Evolutionary conservation across 2,888 invertebrate species (phyloP).

Genomic region (Pinctada fucata): DNA sequence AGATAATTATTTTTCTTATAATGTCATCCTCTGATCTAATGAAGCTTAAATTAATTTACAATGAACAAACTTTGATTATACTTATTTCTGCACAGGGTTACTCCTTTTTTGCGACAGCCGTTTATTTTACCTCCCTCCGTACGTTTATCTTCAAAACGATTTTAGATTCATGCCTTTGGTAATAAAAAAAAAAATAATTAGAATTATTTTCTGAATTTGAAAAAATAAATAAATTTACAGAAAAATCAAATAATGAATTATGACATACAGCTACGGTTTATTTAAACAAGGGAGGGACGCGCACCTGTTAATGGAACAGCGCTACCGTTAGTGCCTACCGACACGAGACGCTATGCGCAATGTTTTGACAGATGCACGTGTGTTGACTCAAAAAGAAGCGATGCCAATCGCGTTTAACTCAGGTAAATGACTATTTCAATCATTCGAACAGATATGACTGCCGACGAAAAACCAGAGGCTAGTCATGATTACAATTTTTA

Average conservation of each 20-base stretch:
- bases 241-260: too few relatives aligned
- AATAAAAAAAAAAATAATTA: too few relatives aligned
- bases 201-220: too few relatives aligned
- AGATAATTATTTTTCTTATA: too few relatives aligned
- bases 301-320: slow-evolving; percentile 45
- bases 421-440: slow-evolving; percentile 33
- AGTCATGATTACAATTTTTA: slow-evolving; percentile 54
- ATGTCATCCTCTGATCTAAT: too few relatives aligned
- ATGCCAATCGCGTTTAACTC: too few relatives aligned
- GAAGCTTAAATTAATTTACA: too few relatives aligned
- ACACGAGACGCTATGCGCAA: slow-evolving; percentile 10
- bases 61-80: background rate
- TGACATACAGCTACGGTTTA: too few relatives aligned
- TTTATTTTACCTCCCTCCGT: slow-evolving; percentile 30
- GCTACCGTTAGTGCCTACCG: slow-evolving; percentile 32
- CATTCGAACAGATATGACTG: slow-evolving; percentile 21
- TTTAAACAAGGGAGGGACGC: too few relatives aligned
- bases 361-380: background rate
- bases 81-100: background rate
- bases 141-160: too few relatives aligned
- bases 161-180: too few relatives aligned
- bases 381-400: slow-evolving; percentile 9
- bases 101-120: slow-evolving; percentile 12
- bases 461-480: slow-evolving; percentile 34
- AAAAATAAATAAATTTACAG: too few relatives aligned